Base-by-base conservation (phyloP, 64 coral and sea anemone species). In the Montipora foliosa region DNA sequence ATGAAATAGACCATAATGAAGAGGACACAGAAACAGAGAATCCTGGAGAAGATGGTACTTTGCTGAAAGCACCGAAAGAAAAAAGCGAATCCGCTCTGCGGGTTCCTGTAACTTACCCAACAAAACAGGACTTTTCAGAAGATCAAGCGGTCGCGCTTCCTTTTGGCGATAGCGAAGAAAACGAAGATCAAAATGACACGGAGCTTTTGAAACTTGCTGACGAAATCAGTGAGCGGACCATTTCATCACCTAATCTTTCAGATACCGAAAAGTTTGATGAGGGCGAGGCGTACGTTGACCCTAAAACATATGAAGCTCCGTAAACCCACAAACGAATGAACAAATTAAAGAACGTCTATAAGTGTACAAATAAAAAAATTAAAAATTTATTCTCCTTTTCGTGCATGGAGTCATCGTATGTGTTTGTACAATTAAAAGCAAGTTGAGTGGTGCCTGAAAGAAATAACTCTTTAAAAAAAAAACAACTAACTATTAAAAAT, bases 161-260 rank as follows among this genome's bases (percentile, higher is more conserved):
- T 37, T 76, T 48, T 47, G 44, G 52, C 70, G 22, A 49, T 8
- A 14, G 37, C 20, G 57, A 77, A 4, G 73, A 48, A 78, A 67
- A 77, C 52, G 51, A 17, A 22, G 72, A 46, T 44, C 87, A 89
- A 77, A 51, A 77, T 6, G 95, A 96, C 13, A 80, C 91, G 2
- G 95, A 96, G 61, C 81, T 94, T 57, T n/a, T 87, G 51, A 81
- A 80, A 11, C 87, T 93, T 29, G 80, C 72, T 60, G 95, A 93
- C 72, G 94, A 82, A 46, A 82, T 79, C 2, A 84, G 68, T 19
- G 92, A 94, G 79, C 61, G 66, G 47, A 64, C 82, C 60, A 75
- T 74, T 49, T 21, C 82, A 14, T 72, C 67, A 12, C 15, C 72
- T 21, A 22, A 22, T 22, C 22, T 22, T 22, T 22, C 22, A 22